Conservation (phyloP, 2,797 vertebrate genomes). For the Phalloptychus januarius region DNA sequence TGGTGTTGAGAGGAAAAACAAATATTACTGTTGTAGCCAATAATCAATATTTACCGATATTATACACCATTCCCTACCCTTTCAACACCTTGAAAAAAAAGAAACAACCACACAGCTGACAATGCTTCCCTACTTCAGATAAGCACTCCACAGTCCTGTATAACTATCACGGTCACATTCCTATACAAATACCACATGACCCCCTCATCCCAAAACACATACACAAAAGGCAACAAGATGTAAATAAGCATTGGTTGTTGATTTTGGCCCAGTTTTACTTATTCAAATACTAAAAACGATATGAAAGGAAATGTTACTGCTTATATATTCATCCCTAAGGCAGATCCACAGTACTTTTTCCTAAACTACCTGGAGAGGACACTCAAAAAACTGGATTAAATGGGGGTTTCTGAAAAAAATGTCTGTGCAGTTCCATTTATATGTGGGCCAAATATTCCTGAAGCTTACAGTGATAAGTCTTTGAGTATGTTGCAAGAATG, state of each 20-base stretch:
- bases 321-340: background rate
- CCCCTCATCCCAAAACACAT: background rate
- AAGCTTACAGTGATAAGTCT: constrained; percentile 33
- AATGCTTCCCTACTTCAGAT: background rate
- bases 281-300: background rate
- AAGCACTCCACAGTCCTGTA: too few species aligned
- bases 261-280: background rate
- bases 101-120: background rate
- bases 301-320: background rate
- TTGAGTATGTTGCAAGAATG: constrained; percentile 54
- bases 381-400: background rate
- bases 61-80: background rate
- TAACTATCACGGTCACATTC: background rate
- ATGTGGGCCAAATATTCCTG: background rate
- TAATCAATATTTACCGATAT: background rate
- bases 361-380: background rate
- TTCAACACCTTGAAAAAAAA: background rate
- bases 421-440: background rate
- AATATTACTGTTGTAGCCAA: background rate
- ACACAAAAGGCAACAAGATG: background rate
- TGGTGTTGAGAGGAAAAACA: background rate
- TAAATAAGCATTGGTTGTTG: background rate
- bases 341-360: background rate
- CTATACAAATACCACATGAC: background rate
- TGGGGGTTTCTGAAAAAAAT: background rate